A percentile compares a stretch with the other conserved stretches of the same genome.
Conservation (phyloP, 2,888 invertebrate genomes). For the Blera fallax region DNA sequence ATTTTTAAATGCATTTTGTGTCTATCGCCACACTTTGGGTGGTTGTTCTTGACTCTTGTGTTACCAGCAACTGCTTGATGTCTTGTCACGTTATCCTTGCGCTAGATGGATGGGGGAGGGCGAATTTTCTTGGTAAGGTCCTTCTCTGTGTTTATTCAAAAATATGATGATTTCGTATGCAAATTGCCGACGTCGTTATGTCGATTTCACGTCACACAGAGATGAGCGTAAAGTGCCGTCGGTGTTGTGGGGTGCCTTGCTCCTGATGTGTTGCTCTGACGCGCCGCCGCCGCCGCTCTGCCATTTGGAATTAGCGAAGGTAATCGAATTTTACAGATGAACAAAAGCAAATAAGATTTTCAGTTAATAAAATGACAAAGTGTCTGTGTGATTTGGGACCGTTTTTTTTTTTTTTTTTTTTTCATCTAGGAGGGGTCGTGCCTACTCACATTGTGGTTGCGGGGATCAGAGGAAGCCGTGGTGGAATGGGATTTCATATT, state of each 20-base stretch:
- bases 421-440: background rate
- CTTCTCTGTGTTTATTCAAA: conserved; percentile 60
- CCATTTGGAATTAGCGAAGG: conserved; percentile 69
- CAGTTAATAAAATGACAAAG: conserved; percentile 79
- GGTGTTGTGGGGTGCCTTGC: background rate
- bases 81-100: conserved; percentile 67
- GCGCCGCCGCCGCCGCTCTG: background rate
- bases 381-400: conserved; percentile 55
- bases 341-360: conserved; percentile 81
- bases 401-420: background rate
- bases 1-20: conserved; percentile 56
- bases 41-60: conserved; percentile 8
- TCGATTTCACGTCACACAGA: conserved; percentile 61
- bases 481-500: background rate
- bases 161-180: conserved; percentile 71
- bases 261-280: conserved; percentile 21
- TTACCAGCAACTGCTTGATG: conserved; percentile 43
- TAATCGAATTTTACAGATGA: conserved; percentile 74
- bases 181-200: conserved; percentile 70
- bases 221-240: conserved; percentile 8
- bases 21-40: conserved; percentile 24
- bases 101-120: too few relatives aligned
- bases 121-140: background rate
- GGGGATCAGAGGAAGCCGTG: background rate
- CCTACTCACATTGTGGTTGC: background rate